phyloP scores from a whole-genome alignment of 2,797 vertebrate species.

The Sebastes jordani region DNA sequence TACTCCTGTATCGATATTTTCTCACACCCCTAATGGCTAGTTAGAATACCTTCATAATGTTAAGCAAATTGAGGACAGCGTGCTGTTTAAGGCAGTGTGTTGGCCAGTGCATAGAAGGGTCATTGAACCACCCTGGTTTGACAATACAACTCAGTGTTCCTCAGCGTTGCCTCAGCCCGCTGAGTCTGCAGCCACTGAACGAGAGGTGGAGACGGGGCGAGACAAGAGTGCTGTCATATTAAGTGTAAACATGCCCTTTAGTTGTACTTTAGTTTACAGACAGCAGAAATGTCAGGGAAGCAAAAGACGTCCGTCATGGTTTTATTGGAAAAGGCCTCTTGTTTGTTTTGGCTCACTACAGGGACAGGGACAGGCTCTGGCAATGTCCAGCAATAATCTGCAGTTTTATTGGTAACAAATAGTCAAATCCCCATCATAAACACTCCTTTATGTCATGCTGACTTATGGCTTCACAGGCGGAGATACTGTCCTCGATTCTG shows the following conservation, averaged over 20 bases:
- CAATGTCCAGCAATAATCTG: constrained; percentile 3
- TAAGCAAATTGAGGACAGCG: constrained; percentile 49
- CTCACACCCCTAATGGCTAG: not conserved
- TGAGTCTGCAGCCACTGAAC: constrained; percentile 38
- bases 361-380: not conserved
- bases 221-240: constrained; percentile 37
- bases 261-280: not conserved
- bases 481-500: not conserved
- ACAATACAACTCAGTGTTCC: constrained; percentile 77
- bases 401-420: not conserved
- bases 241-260: constrained; percentile 16
- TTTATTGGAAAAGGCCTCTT: not conserved
- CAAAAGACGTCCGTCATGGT: not conserved
- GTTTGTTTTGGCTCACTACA: constrained; percentile 33
- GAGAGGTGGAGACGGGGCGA: constrained; percentile 41
- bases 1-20: too few species aligned
- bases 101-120: constrained; percentile 64
- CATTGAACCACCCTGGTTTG: constrained; percentile 64
- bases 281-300: constrained; percentile 1
- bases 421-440: not conserved
- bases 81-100: constrained; percentile 41
- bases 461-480: not conserved
- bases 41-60: not conserved
- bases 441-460: not conserved
- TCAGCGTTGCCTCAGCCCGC: constrained; percentile 39